These are phyloP conservation scores for Lasius platythorax DNA, from an alignment of 2,888 invertebrate species.

Conservation along the genomic window DNA sequence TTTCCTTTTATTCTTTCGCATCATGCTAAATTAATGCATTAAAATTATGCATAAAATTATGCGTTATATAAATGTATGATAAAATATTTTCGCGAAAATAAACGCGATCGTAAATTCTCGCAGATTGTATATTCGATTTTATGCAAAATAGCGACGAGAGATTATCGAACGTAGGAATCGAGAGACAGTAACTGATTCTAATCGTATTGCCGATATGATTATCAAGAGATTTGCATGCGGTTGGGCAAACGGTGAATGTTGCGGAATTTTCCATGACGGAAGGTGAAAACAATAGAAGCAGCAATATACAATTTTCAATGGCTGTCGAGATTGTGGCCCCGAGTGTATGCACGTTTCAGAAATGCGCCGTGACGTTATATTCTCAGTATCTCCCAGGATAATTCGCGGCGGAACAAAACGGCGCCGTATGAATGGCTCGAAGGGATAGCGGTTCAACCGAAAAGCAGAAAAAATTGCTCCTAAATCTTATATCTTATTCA, in stretches of 20 bases:
- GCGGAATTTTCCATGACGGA: slow-evolving; percentile 56
- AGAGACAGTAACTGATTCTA: background rate
- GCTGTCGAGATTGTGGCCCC: slow-evolving; percentile 37
- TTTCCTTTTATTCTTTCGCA: background rate
- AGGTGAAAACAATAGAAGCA: slow-evolving; percentile 63
- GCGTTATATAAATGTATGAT: background rate
- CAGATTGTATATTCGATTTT: background rate
- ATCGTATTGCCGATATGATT: slow-evolving; percentile 26
- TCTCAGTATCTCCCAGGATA: slow-evolving; percentile 5
- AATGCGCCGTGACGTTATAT: slow-evolving; percentile 44
- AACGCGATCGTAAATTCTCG: background rate
- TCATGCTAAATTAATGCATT: background rate
- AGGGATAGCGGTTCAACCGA: background rate
- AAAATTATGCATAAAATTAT: too few species aligned
- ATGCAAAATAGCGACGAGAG: background rate
- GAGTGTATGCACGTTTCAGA: slow-evolving; percentile 34
- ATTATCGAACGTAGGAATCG: slow-evolving; percentile 11
- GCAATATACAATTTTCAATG: slow-evolving; percentile 64
- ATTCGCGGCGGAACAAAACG: slow-evolving; percentile 35
- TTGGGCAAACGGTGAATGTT: background rate
- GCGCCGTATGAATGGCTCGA: slow-evolving; percentile 26
- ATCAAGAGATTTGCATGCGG: slow-evolving; percentile 31
- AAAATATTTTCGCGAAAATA: background rate
- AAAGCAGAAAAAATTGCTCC: slow-evolving; percentile 11
- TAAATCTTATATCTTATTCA: slow-evolving; percentile 24